Evolutionary conservation across 2,888 invertebrate species (phyloP), one percentile per base, ranked within the genome.

Genomic region (Dorcus hopei): DNA sequence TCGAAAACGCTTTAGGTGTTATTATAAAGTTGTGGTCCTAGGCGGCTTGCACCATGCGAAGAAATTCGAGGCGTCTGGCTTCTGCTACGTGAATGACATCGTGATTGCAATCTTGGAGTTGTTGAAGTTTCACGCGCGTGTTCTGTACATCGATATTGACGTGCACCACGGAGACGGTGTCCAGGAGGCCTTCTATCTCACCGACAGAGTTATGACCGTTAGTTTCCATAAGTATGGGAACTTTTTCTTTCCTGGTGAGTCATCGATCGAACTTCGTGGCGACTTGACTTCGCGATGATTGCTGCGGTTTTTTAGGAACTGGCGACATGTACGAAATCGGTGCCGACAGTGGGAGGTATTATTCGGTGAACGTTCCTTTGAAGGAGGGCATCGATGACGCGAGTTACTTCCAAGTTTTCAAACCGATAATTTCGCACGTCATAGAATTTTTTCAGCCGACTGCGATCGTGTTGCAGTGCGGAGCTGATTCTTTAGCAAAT

Each of bases 271-370:
- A 49, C 1, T n/a, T 16, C 8, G 14, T n/a, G 39, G n/a, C 19
- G 38, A 9, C 16, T 3, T 38, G 4, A 47, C 23, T 48, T 26
- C 9, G 9, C 14, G n/a, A 51, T 40, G 39, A 8, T 51, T 45
- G 9, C 23, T 8, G 14, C 16, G 11, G 56, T 59, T 52, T 33
- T 54, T 3, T 49, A 74, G 74, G 75, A 0, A 99, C 98, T 0
- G 98, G 98, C 0, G 97, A 97, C 77, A 97, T 98, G 97, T 97
- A 95, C 77, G 98, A 99, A 80, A 88, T 97, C 51, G 99, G 99
- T 0, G 92, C 95, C 0, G 97, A 97, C 76, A 91, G 91, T 72
- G 98, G 98, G 0, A 83, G 95, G 52, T 97, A 96, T 76, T 99
- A 98, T 76, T 97, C 97, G 0, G 93, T 99, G 0, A 99, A 99